phyloP scores from a whole-genome alignment of 2,888 invertebrate species.

The Peribatodes rhomboidaria region DNA sequence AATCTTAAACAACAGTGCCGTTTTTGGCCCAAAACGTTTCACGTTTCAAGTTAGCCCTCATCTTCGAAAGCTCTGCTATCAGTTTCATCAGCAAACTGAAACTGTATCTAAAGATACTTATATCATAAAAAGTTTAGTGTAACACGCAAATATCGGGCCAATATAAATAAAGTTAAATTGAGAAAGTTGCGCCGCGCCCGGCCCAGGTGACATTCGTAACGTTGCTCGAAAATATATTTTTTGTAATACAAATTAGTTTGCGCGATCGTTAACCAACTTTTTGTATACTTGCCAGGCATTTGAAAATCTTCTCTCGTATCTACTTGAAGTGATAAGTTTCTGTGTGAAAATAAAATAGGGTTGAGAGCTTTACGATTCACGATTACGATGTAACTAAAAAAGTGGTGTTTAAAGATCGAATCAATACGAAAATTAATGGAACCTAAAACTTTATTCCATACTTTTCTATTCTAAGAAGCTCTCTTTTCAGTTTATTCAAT shows the following conservation, averaged over 20 bases:
- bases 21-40: no score
- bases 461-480: background rate
- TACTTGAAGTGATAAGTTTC: background rate
- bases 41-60: no score
- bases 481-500: background rate
- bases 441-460: background rate
- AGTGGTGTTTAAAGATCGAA: no score
- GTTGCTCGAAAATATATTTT: slow-evolving; percentile 66
- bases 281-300: slow-evolving; percentile 41
- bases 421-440: background rate
- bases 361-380: background rate
- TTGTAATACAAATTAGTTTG: slow-evolving; percentile 68
- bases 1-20: no score
- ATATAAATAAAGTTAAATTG: slow-evolving; percentile 86
- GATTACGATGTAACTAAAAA: no score
- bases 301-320: background rate
- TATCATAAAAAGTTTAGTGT: slow-evolving; percentile 72
- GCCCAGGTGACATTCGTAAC: slow-evolving; percentile 74
- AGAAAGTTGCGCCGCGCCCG: slow-evolving; percentile 69
- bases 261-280: slow-evolving; percentile 52
- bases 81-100: background rate
- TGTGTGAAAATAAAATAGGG: background rate
- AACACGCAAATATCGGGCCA: slow-evolving; percentile 74
- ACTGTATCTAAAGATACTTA: slow-evolving; percentile 23
- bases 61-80: no score